A percentile compares a stretch with the other conserved stretches of the same genome.
Evolutionary conservation across 2,113 vertebrate genomes (phyloP).

Genomic region (Thunnus thynnus): DNA sequence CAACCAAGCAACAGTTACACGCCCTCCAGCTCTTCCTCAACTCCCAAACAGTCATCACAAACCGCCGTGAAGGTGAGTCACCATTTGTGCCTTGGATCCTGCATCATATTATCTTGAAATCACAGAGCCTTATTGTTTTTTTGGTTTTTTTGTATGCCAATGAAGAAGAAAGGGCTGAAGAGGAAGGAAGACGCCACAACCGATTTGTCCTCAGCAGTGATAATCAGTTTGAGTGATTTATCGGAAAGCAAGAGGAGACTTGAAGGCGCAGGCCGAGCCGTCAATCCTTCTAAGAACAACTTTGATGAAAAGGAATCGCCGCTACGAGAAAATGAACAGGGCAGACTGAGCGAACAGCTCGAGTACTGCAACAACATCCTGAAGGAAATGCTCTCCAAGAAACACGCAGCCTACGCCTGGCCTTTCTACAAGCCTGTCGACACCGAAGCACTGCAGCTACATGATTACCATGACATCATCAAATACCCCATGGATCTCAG

Average conservation of each 20-base stretch:
- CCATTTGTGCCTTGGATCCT: not conserved
- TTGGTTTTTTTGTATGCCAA: not conserved
- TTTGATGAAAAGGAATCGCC: slow-evolving; percentile 86
- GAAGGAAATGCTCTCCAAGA: slow-evolving; percentile 96
- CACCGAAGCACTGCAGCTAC: slow-evolving; percentile 91
- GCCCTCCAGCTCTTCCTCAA: slow-evolving; percentile 86
- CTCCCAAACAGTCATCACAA: slow-evolving; percentile 83
- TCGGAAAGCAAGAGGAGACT: slow-evolving; percentile 87
- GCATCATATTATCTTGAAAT: not conserved
- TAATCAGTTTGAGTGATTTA: slow-evolving; percentile 83
- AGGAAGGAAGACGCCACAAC: slow-evolving; percentile 89
- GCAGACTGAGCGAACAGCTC: slow-evolving; percentile 89
- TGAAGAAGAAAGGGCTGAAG: slow-evolving; percentile 91
- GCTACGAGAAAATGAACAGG: slow-evolving; percentile 82
- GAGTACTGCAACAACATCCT: slow-evolving; percentile 93
- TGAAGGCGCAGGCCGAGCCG: slow-evolving; percentile 86
- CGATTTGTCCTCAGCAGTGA: slow-evolving; percentile 87
- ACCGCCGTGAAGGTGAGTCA: slow-evolving; percentile 88
- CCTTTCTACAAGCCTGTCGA: slow-evolving; percentile 99
- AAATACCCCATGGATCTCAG: slow-evolving; percentile 99
- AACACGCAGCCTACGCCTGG: slow-evolving; percentile 93
- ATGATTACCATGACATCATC: slow-evolving; percentile 98
- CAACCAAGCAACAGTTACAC: slow-evolving; percentile 87
- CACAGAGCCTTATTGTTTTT: not conserved
- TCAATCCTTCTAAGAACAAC: slow-evolving; percentile 88